phyloP scores from a whole-genome alignment of 2,888 invertebrate genomes.

The Drosophila kambysellisi region DNA sequence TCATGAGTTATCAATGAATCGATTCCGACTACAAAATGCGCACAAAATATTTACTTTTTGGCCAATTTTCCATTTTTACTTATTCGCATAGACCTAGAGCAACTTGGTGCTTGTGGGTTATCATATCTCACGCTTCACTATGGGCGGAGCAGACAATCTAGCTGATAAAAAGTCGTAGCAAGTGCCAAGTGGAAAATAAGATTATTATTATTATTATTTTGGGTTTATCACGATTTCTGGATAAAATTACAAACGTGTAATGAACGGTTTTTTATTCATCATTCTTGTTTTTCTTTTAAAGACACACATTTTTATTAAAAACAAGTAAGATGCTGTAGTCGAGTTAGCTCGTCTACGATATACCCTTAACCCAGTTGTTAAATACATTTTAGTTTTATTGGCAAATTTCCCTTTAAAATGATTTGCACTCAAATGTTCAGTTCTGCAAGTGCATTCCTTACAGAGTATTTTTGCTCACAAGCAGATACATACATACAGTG shows the following conservation, averaged over 20 bases:
- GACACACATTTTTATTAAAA: too few species aligned
- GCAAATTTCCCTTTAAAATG: too few species aligned
- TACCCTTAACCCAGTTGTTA: too few species aligned
- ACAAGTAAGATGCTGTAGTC: too few species aligned
- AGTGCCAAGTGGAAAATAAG: neutral
- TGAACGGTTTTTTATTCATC: too few species aligned
- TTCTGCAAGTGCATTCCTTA: too few species aligned
- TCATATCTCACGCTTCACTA: neutral
- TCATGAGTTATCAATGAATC: conserved; percentile 50
- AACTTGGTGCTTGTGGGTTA: conserved; percentile 26
- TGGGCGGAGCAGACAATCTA: neutral
- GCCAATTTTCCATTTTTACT: neutral
- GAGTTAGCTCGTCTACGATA: too few species aligned
- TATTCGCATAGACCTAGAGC: conserved; percentile 16
- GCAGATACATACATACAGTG: too few species aligned
- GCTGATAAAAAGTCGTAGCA: neutral
- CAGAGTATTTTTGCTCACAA: too few species aligned
- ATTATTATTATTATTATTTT: neutral
- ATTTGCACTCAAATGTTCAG: too few species aligned
- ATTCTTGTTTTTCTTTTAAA: too few species aligned
- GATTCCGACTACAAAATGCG: conserved; percentile 18
- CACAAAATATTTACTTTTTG: conserved; percentile 13
- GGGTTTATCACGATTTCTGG: neutral
- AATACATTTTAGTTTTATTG: too few species aligned
- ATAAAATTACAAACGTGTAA: neutral